These are phyloP conservation scores for Tonatia bakeri DNA, from an alignment of 2,113 vertebrate genomes.

Conservation along the genomic window DNA sequence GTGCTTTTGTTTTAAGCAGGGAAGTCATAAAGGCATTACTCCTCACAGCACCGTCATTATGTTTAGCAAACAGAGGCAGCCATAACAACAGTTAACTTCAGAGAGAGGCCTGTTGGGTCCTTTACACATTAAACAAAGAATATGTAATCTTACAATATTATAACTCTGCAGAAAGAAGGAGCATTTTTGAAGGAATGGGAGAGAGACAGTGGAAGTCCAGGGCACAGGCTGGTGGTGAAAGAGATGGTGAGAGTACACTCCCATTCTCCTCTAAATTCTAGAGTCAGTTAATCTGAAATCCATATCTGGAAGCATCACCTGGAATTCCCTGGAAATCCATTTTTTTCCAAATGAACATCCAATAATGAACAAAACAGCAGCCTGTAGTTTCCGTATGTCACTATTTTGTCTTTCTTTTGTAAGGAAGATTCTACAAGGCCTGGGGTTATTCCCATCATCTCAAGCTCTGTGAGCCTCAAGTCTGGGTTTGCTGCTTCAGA, in stretches of 20 bases:
- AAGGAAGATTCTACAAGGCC: not conserved
- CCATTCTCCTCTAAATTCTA: rapidly evolving
- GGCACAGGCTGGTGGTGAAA: not conserved
- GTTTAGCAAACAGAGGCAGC: constrained; percentile 77
- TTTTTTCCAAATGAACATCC: not conserved
- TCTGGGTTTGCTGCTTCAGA: constrained; percentile 34
- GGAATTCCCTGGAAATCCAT: not conserved
- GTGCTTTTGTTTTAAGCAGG: constrained; percentile 71
- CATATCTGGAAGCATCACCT: not conserved
- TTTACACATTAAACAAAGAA: not conserved
- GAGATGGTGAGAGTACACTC: not conserved
- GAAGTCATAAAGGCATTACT: constrained; percentile 58
- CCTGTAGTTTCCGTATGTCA: not conserved
- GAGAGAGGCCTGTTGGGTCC: not conserved
- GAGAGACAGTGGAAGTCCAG: not conserved
- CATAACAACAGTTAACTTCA: constrained; percentile 71
- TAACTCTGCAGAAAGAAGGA: not conserved
- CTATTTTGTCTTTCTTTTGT: not conserved
- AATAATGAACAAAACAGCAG: not conserved
- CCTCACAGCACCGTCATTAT: not conserved
- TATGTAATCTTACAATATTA: rapidly evolving
- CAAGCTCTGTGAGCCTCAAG: not conserved
- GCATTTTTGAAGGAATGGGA: not conserved
- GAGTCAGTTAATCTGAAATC: not conserved
- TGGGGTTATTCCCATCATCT: not conserved